phyloP scores from a whole-genome alignment of 2,797 vertebrate species.

The Oreortyx pictus region DNA sequence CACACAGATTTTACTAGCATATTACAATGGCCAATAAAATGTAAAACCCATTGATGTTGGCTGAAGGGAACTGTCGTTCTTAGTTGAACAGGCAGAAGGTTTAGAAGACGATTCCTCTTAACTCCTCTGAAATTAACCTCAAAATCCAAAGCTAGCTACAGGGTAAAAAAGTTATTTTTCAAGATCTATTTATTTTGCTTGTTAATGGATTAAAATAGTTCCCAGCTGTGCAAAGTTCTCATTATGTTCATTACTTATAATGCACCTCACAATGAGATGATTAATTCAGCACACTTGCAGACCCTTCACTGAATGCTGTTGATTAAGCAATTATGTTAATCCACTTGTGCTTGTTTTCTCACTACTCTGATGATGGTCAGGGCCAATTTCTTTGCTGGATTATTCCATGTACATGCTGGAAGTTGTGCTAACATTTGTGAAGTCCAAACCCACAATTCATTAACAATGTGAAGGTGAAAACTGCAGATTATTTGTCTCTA shows the following conservation, averaged over 20 bases:
- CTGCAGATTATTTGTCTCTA: conserved; percentile 33
- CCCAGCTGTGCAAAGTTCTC: conserved; percentile 90
- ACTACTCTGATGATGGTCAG: conserved; percentile 73
- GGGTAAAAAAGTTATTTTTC: conserved; percentile 79
- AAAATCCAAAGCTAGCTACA: conserved; percentile 49
- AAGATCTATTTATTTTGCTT: conserved; percentile 88
- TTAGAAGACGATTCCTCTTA: conserved; percentile 58
- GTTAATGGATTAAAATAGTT: conserved; percentile 92
- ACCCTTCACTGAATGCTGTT: conserved; percentile 77
- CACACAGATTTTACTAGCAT: not conserved
- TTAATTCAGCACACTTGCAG: conserved; percentile 87
- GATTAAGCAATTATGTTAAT: conserved; percentile 91
- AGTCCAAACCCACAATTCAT: conserved; percentile 3
- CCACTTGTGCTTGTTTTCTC: conserved; percentile 89
- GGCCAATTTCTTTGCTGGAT: conserved; percentile 73
- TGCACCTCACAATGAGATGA: conserved; percentile 87
- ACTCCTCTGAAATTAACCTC: conserved; percentile 43
- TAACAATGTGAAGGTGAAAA: conserved; percentile 39
- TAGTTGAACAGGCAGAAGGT: not conserved
- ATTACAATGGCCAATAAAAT: not conserved
- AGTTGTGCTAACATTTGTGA: conserved; percentile 51
- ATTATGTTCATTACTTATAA: conserved; percentile 85
- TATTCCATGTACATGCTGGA: conserved; percentile 64
- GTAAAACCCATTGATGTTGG: not conserved
- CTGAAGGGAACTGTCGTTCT: not conserved